A percentile compares a stretch with the other conserved stretches of the same genome.
Conservation (phyloP, 2,888 invertebrate species). For the Busseola fusca region DNA sequence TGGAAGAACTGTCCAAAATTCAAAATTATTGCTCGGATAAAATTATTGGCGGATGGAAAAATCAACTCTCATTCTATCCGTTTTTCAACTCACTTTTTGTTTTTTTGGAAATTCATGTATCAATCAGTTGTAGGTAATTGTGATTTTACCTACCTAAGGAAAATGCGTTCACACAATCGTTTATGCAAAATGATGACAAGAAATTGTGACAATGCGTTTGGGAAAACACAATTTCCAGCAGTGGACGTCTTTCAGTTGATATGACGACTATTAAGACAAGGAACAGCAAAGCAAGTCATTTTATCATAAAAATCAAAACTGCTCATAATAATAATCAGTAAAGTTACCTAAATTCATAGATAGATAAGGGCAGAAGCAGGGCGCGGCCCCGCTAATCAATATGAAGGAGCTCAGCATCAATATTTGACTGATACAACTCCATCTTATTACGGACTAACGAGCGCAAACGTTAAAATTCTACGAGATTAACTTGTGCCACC, state of each 20-base stretch:
- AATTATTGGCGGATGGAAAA: too few species aligned
- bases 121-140: neutral
- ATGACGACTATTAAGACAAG: too few species aligned
- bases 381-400: conserved; percentile 71
- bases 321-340: neutral
- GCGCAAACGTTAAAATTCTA: conserved; percentile 80
- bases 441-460: conserved; percentile 82
- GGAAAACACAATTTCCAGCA: neutral
- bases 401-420: conserved; percentile 76
- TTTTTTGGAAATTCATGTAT: too few species aligned
- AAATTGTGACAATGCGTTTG: neutral
- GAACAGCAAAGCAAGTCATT: neutral
- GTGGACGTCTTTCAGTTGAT: neutral
- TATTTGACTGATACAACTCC: conserved; percentile 81
- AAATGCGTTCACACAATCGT: neutral
- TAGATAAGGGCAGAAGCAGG: conserved; percentile 22
- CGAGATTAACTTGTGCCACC: conserved; percentile 65
- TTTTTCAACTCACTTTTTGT: too few species aligned
- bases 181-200: neutral
- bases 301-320: neutral
- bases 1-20: too few species aligned
- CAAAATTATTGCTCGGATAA: too few species aligned
- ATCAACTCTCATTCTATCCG: too few species aligned
- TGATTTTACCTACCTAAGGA: neutral
- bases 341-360: neutral